These are phyloP conservation scores for Spea bombifrons DNA, from an alignment of 2,113 vertebrate genomes.

Conservation along the genomic window DNA sequence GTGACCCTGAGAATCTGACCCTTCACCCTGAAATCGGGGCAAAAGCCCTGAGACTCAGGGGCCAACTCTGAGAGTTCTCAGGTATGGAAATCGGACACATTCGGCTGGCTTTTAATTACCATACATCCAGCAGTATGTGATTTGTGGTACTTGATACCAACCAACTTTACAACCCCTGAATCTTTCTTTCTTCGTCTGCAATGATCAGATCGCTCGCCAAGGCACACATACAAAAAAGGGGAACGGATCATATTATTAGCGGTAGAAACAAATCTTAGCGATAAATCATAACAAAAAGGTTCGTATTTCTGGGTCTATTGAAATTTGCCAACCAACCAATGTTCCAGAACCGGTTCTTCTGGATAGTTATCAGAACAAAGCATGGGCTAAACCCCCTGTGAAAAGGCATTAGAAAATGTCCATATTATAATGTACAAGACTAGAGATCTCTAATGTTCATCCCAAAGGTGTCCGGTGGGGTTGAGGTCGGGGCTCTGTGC, in stretches of 20 bases:
- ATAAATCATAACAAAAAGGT: slow-evolving; percentile 8
- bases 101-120: too few relatives aligned
- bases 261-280: background rate
- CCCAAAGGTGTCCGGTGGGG: too few relatives aligned
- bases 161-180: slow-evolving; percentile 9
- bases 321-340: background rate
- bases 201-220: slow-evolving; percentile 12
- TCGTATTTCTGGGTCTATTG: slow-evolving; percentile 7
- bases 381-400: background rate
- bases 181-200: slow-evolving; percentile 24
- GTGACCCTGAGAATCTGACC: too few relatives aligned
- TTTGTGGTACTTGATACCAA: background rate
- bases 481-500: too few relatives aligned
- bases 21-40: too few relatives aligned
- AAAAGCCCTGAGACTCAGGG: too few relatives aligned
- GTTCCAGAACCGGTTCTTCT: background rate
- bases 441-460: too few relatives aligned
- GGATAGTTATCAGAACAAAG: background rate
- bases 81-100: too few relatives aligned
- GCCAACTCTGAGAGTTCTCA: background rate
- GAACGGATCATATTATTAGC: slow-evolving; percentile 8
- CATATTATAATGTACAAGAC: too few relatives aligned
- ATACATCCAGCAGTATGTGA: background rate
- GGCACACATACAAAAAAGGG: background rate
- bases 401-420: background rate